These are phyloP conservation scores for Atta cephalotes DNA, from an alignment of 1,140 invertebrate genomes.

Conservation along the genomic window DNA sequence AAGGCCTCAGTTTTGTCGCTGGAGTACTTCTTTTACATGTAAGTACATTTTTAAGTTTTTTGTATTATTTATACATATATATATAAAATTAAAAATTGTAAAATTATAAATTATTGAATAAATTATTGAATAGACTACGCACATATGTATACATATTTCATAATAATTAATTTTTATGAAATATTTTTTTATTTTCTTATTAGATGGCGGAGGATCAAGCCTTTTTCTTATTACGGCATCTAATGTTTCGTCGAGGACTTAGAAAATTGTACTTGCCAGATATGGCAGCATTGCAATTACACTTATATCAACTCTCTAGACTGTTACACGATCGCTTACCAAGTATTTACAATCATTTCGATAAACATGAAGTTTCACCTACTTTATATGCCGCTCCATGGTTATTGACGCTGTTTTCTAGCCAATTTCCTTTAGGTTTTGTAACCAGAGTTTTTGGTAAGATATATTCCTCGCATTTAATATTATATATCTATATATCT, in stretches of 20 bases:
- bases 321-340: conserved; percentile 95
- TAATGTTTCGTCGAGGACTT: conserved; percentile 96
- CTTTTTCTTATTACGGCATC: conserved; percentile 94
- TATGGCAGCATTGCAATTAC: conserved; percentile 96
- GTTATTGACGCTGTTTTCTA: conserved; percentile 98
- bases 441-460: conserved; percentile 97
- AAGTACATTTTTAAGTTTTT: conserved; percentile 82
- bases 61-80: not conserved
- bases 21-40: conserved; percentile 97
- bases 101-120: too few species aligned
- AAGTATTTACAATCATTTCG: conserved; percentile 95
- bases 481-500: not conserved
- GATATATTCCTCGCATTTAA: conserved; percentile 54
- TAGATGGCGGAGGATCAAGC: conserved; percentile 96
- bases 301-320: conserved; percentile 97
- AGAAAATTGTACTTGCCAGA: conserved; percentile 96
- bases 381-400: conserved; percentile 98
- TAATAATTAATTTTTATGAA: conserved; percentile 5
- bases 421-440: conserved; percentile 98
- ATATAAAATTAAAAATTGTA: too few species aligned
- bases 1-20: conserved; percentile 98
- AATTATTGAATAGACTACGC: too few species aligned
- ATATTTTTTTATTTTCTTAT: conserved; percentile 73
- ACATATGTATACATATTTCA: not conserved
- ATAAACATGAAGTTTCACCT: conserved; percentile 95